Percentiles rank a stretch among this genome's conserved stretches.
These are phyloP conservation scores for Cheirogaleus major DNA, from an alignment of 2,797 vertebrate genomes.

Conservation along the genomic window DNA sequence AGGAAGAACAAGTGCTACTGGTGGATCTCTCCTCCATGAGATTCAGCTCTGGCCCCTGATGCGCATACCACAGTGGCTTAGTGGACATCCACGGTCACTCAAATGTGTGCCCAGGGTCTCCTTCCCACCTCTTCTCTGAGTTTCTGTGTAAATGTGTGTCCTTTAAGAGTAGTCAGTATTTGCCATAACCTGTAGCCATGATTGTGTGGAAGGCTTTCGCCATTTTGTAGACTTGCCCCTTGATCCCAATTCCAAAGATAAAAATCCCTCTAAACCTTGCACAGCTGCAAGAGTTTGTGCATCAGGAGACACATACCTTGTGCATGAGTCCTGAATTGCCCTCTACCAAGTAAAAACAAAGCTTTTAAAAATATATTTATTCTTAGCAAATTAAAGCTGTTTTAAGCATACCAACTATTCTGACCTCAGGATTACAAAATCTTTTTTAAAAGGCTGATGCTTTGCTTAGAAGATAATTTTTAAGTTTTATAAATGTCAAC, in stretches of 20 bases:
- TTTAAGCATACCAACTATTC: conserved; percentile 19
- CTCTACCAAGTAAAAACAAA: conserved; percentile 55
- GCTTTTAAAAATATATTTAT: conserved; percentile 54
- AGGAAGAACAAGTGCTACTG: neutral
- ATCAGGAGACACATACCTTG: conserved; percentile 36
- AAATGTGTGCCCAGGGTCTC: neutral
- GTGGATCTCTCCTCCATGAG: neutral
- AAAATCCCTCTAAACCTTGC: conserved; percentile 37
- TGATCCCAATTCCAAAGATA: conserved; percentile 22
- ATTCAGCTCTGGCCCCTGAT: neutral
- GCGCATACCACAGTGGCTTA: neutral
- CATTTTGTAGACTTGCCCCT: neutral
- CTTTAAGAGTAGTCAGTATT: neutral
- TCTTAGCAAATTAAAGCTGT: conserved; percentile 59
- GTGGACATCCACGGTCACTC: neutral
- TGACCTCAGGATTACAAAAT: conserved; percentile 63
- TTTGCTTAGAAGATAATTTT: conserved; percentile 73
- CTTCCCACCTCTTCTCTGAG: neutral
- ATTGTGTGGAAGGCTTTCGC: neutral
- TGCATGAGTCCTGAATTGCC: conserved; percentile 35
- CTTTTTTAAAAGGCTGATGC: conserved; percentile 64
- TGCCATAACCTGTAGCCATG: neutral
- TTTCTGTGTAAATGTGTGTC: neutral
- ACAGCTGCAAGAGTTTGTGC: conserved; percentile 15
- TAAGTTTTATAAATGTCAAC: conserved; percentile 74